A percentile compares a stretch with the other conserved stretches of the same genome.
phyloP scores from a whole-genome alignment of 2,797 vertebrate species.

The Sebastes jordani region DNA sequence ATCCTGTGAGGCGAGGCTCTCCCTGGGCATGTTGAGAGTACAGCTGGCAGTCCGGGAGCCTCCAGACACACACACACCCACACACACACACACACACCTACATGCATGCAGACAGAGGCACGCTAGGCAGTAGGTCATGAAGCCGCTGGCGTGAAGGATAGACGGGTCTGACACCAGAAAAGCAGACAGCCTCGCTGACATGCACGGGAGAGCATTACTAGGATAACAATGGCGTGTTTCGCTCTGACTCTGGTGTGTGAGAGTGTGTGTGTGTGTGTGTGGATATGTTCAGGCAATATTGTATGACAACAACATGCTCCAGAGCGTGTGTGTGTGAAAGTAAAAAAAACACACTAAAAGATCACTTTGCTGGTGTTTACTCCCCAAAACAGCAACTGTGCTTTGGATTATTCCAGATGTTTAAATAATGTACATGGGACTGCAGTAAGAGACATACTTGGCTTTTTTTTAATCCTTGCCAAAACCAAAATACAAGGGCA shows the following conservation, averaged over 20 bases:
- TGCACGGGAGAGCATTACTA: slow-evolving; percentile 49
- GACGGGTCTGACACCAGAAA: slow-evolving; percentile 72
- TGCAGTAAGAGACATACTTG: background rate
- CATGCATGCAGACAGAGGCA: slow-evolving; percentile 63
- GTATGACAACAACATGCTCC: slow-evolving; percentile 13
- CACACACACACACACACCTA: background rate
- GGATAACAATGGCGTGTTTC: slow-evolving; percentile 60
- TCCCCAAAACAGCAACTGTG: background rate
- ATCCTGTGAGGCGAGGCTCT: slow-evolving; percentile 58
- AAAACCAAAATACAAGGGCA: background rate
- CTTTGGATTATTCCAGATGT: background rate
- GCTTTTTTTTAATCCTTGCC: background rate
- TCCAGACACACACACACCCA: slow-evolving; percentile 49
- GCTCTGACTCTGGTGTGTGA: background rate
- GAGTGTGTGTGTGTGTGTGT: background rate
- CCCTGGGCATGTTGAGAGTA: slow-evolving; percentile 60
- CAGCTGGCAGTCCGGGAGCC: slow-evolving; percentile 70
- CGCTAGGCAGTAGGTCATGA: slow-evolving; percentile 70
- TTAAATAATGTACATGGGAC: background rate
- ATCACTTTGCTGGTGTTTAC: background rate
- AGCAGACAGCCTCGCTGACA: slow-evolving; percentile 55
- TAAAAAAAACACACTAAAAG: background rate
- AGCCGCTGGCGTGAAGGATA: slow-evolving; percentile 69
- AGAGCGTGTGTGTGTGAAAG: slow-evolving; percentile 10
- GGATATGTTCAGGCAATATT: background rate